Base-by-base conservation (phyloP, 2,888 invertebrate species). In the Strigamia crassipes region DNA sequence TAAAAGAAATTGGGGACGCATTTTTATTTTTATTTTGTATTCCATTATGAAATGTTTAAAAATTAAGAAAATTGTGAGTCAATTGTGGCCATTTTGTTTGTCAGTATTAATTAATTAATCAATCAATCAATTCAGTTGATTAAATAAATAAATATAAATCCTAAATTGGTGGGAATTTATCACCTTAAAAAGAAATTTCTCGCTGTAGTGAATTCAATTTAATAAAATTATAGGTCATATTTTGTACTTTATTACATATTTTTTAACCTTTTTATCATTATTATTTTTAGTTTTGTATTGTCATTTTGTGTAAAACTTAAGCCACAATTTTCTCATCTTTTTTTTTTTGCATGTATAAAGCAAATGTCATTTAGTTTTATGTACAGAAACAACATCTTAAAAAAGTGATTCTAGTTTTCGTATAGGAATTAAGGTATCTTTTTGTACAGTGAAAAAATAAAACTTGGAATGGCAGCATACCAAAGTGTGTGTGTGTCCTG, bases 301-400 rank as follows among this genome's bases (percentile, higher is more conserved):
- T 61, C 21, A 61, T 23, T 51, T 51, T 21, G 12, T 42, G 42
- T 42, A 42, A 42, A 61, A 8, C n/a, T 61, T 15, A 56, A 61
- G 61, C 61, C 61, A 61, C 61, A 61, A 61, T 61, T 61, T 61
- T 61, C 61, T 61, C 61, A 42, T 42, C 42, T n/a, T n/a, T 34
- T 34, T 34, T 34, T 61, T 61, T 61, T 61, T 61, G 61, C 61
- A 23, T 61, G 61, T 61, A 61, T 61, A 61, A 61, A 61, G 61
- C 61, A 61, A 61, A 61, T 61, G 61, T 61, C 61, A 61, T 61
- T 61, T 61, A 61, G 61, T 61, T 61, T 61, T 61, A 61, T 61
- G 61, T 61, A 61, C 61, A 61, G 61, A 61, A 61, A 42, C 42
- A 61, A 61, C 61, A 61, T 61, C 61, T 61, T 61, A 61, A 42